phyloP scores from a whole-genome alignment of 2,113 vertebrate genomes.

The Empidonax traillii region DNA sequence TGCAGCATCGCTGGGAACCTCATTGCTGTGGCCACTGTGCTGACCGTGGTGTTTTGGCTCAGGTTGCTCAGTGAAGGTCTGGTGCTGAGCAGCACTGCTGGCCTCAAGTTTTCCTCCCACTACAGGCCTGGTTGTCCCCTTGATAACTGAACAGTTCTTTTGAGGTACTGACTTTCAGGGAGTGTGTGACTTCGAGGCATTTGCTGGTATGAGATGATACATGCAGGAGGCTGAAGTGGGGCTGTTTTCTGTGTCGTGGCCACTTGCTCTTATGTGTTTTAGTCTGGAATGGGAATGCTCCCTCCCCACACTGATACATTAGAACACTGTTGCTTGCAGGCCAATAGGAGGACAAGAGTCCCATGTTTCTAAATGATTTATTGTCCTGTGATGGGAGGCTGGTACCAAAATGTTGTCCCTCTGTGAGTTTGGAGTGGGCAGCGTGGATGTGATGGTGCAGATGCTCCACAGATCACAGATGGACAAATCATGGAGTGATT shows the following conservation, averaged over 20 bases:
- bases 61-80: neutral
- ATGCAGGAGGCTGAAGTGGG: neutral
- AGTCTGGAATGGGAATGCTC: neutral
- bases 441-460: neutral
- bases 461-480: neutral
- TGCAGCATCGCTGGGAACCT: neutral
- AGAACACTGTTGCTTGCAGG: neutral
- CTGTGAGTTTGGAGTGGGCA: neutral
- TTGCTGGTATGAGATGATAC: neutral
- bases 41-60: neutral
- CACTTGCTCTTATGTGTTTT: neutral
- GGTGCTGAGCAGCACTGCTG: neutral
- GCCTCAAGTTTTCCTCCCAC: neutral
- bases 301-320: neutral
- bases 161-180: neutral
- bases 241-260: neutral
- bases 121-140: neutral
- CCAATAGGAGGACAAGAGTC: neutral
- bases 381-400: neutral
- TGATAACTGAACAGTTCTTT: neutral
- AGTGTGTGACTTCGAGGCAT: neutral
- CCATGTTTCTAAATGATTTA: neutral
- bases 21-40: neutral
- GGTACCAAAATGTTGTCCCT: neutral
- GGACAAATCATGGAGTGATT: fast-evolving